Evolutionary conservation across 1,140 invertebrate genomes (phyloP).

Genomic region (Panagrolaimus sp.): DNA sequence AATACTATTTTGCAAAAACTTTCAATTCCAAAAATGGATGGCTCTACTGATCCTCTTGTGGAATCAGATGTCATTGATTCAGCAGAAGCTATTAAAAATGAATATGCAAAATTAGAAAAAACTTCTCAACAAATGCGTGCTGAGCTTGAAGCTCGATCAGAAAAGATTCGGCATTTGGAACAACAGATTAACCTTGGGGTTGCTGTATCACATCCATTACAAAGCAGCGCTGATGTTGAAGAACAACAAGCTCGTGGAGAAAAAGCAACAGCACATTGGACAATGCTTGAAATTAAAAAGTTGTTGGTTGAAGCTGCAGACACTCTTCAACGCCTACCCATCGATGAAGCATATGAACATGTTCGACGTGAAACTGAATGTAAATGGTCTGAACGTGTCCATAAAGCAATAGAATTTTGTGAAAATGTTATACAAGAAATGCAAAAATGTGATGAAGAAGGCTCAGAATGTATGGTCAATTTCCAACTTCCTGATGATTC

Average conservation of each 20-base stretch:
- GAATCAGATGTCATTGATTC: not conserved
- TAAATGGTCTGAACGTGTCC: not conserved
- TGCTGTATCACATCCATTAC: not conserved
- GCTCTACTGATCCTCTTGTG: not conserved
- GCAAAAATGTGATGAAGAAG: conserved; percentile 1
- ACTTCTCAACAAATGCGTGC: not conserved
- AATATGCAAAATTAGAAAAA: not conserved
- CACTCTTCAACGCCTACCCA: conserved; percentile 3
- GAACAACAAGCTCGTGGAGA: conserved; percentile 6
- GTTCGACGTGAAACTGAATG: conserved; percentile 3
- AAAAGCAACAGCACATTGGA: conserved; percentile 7
- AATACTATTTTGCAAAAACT: not conserved
- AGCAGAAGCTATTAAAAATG: not conserved
- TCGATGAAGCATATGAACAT: not conserved
- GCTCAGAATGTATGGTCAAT: not conserved
- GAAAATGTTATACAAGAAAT: conserved; percentile 3
- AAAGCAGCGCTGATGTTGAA: not conserved
- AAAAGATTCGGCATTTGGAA: not conserved
- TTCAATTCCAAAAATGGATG: not conserved
- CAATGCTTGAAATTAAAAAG: conserved; percentile 13
- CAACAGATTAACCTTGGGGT: not conserved
- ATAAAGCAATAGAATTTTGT: not conserved
- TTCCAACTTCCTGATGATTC: not conserved
- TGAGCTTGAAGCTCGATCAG: not conserved
- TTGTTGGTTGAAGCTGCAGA: not conserved